A percentile compares a stretch with the other conserved stretches of the same genome.
These are phyloP conservation scores for Radopholus similis DNA, from an alignment of 1,140 invertebrate genomes.

Conservation along the genomic window DNA sequence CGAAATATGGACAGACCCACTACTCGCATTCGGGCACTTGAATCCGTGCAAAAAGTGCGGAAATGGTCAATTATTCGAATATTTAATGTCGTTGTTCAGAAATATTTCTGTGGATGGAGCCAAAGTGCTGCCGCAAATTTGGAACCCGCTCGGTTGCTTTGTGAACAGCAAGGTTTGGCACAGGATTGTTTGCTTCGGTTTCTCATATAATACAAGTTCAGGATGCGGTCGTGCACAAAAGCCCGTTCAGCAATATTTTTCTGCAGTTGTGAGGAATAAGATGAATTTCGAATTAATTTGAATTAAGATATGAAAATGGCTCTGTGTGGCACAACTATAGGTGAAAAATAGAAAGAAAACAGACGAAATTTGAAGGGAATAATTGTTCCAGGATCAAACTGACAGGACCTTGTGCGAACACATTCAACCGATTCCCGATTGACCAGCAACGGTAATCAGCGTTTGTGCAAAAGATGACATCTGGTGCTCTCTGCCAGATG, in stretches of 20 bases:
- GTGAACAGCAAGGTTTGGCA: conserved; percentile 56
- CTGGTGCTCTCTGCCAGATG: conserved; percentile 19
- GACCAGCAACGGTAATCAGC: conserved; percentile 46
- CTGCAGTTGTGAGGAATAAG: conserved; percentile 39
- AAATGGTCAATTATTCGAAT: neutral
- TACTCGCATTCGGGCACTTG: conserved; percentile 53
- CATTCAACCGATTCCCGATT: conserved; percentile 55
- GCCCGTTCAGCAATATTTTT: conserved; percentile 58
- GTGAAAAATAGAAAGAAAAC: too few species aligned
- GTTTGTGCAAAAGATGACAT: neutral
- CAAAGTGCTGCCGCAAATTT: conserved; percentile 53
- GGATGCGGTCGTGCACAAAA: conserved; percentile 50
- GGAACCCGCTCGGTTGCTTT: conserved; percentile 58
- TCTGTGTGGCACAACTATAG: conserved; percentile 57
- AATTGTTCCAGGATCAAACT: conserved; percentile 58
- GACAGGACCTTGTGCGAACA: conserved; percentile 55
- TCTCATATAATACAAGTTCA: neutral
- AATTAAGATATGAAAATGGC: conserved; percentile 38
- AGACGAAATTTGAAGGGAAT: too few species aligned
- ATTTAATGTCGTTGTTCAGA: conserved; percentile 26
- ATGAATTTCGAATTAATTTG: neutral
- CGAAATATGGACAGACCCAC: conserved; percentile 57
- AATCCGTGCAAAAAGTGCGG: conserved; percentile 59
- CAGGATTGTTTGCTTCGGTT: neutral
- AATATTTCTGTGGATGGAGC: conserved; percentile 60